phyloP scores from a whole-genome alignment of 2,888 invertebrate genomes.

The Ametastegia equiseti region DNA sequence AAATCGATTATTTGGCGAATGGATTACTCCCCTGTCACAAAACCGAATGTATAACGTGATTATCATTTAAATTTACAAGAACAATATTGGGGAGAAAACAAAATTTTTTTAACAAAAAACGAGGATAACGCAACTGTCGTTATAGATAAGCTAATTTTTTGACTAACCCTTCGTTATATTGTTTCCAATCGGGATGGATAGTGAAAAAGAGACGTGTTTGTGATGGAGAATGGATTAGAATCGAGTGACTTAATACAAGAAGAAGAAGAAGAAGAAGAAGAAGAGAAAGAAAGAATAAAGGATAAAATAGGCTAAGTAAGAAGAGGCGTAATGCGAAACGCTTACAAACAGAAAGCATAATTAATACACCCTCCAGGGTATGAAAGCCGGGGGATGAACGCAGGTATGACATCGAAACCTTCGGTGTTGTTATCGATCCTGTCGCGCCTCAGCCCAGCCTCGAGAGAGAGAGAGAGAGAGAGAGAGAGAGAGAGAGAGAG shows the following conservation, averaged over 20 bases:
- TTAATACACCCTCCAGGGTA: neutral
- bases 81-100: too few relatives aligned
- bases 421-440: conserved; percentile 44
- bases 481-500: too few relatives aligned
- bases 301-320: neutral
- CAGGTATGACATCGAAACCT: conserved; percentile 39
- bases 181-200: too few relatives aligned
- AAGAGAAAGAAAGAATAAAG: too few relatives aligned
- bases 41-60: neutral
- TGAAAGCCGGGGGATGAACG: neutral
- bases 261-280: neutral
- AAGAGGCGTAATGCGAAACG: neutral
- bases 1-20: neutral
- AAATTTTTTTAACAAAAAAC: too few relatives aligned
- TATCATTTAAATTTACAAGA: neutral
- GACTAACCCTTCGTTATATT: too few relatives aligned
- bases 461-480: too few relatives aligned
- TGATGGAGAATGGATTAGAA: neutral
- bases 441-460: conserved; percentile 14
- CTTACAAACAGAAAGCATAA: conserved; percentile 21
- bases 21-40: neutral
- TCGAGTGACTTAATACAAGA: neutral
- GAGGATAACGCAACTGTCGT: too few relatives aligned
- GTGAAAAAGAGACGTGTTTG: too few relatives aligned
- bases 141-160: too few relatives aligned